Percentiles rank a stretch among this genome's conserved stretches.
phyloP scores from a whole-genome alignment of 2,113 vertebrate species.

The Neotoma lepida region DNA sequence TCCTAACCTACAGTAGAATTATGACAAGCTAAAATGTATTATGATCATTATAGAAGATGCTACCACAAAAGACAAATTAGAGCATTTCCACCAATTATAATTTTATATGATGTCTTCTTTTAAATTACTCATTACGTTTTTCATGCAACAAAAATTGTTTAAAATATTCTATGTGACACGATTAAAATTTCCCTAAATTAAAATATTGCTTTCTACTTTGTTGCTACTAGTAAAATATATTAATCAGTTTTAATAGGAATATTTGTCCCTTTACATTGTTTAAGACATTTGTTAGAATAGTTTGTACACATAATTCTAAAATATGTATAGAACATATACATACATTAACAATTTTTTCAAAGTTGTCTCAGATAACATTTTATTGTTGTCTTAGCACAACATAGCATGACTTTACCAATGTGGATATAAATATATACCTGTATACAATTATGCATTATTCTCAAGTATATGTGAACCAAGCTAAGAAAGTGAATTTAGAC shows the following conservation, averaged over 20 bases:
- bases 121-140: background rate
- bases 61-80: background rate
- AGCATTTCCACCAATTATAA: background rate
- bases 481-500: too few species aligned
- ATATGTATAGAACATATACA: background rate
- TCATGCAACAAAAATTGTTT: background rate
- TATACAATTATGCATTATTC: too few species aligned
- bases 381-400: background rate
- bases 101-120: background rate
- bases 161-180: background rate
- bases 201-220: background rate
- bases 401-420: background rate
- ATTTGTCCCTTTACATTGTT: background rate
- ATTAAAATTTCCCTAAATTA: background rate
- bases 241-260: background rate
- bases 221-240: background rate
- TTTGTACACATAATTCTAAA: background rate
- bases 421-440: background rate
- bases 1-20: background rate
- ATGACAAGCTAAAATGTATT: background rate
- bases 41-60: background rate
- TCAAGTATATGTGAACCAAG: background rate
- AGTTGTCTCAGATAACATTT: background rate
- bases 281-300: background rate
- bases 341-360: background rate